Base-by-base conservation (phyloP, 2,888 invertebrate species). In the Embidobia sp. region DNA sequence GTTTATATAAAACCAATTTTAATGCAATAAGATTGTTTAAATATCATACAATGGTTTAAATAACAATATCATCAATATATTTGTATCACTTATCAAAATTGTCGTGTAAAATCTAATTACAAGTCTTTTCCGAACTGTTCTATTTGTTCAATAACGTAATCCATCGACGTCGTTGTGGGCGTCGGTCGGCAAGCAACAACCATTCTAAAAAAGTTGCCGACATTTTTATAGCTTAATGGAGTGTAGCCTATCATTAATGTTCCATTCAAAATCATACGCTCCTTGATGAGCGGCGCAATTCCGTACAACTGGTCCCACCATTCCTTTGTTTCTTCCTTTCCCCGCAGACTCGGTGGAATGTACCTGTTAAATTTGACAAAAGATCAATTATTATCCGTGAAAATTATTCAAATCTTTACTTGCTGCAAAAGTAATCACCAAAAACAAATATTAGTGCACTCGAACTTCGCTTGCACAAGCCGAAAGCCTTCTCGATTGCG, bases 371-470 rank as follows among this genome's bases (percentile, higher is more conserved):
- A n/a, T n/a, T n/a, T n/a, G n/a, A n/a, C n/a, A 46, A 8, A 22
- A 55, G 8, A 26, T 48, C 7, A 29, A 37, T 18, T 42, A n/a
- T 22, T 22, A 22, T 22, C 22, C 22, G 6, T 22, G 16, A 11
- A 19, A 10, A 18, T 7, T 19, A 33, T 11, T 19, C n/a, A 31
- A 49, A 10, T n/a, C n/a, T n/a, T n/a, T n/a, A n/a, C n/a, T n/a
- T n/a, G n/a, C n/a, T n/a, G 16, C n/a, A 42, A 13, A n/a, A 42
- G 15, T 37, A 19, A 18, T 42, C 74, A 97, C 97, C 97, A 97
- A 89, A 97, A 98, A 88, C 97, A 97, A 0, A 98, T 93, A 85
- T 96, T 97, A 13, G 95, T 94, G 77, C 94, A 95, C 81, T 96
- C 94, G 87, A 92, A 91, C 13, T 90, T 86, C 75, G 93, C 87